Evolutionary conservation across 2,888 invertebrate genomes (phyloP), one percentile per base, ranked within the genome.

Genomic region (Athrips mouffetella): DNA sequence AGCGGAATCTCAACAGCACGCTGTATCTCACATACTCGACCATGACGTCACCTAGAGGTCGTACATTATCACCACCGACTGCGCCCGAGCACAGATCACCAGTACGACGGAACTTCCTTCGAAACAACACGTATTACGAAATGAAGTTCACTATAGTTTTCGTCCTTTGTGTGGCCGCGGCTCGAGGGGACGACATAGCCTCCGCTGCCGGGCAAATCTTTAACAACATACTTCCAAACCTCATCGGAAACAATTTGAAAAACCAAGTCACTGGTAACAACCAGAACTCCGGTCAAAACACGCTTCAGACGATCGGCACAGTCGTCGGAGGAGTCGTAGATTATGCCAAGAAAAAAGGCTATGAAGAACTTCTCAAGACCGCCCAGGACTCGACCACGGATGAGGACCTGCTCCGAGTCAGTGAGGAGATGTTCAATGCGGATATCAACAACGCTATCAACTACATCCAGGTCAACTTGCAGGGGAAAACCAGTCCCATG

Each of bases 391-490:
- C 88, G 0, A 91, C 92, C 41, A 90, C 90, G 0, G 92, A 94
- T 54, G 91, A 91, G 51, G 92, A 94, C 65, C 77, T 94, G 41
- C 88, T 91, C 49, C 90, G 92, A 42, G 82, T 95, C 54, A 91
- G 94, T 15, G 95, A 95, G 71, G 90, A 91, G 52, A 87, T 96
- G 62, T 91, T 93, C 64, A 91, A 89, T 54, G 91, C 92, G 61
- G 96, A 96, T 67, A 77, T 86, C 18, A 94, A 94, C 74, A 94
- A 94, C 69, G 93, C 93, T n/a, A 88, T 92, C 45, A 90, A 81
- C 64, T 90, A 91, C 63, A 91, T 95, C 39, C 91, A 90, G 25
- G 79, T 95, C 25, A 94, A 94, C 76, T 77, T 92, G 54, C 96
- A 96, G 81, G 93, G 93, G 52, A 91, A 91, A 73, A 94, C 94